Base-by-base conservation (phyloP, 2,797 vertebrate species). In the Enteromius mattozi region DNA sequence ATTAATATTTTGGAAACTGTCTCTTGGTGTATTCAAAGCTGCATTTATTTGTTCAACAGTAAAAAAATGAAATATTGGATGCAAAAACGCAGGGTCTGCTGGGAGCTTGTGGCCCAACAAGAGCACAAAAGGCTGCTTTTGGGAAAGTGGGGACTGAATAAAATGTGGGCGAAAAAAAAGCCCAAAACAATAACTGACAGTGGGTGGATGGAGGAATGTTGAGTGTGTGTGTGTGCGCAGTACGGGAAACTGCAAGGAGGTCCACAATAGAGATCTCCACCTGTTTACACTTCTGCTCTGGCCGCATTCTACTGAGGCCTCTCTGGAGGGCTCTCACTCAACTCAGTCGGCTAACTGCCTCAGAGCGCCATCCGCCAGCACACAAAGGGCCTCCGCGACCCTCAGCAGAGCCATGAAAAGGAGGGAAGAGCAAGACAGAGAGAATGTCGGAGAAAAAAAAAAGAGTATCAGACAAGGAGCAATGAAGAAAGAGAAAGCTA, bases 281-380 rank as follows among this genome's bases (percentile, higher is more conserved):
- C 96, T 97, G 97, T 98, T 98, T 97, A 96, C 95, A 95, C 95
- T 95, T 94, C 95, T 94, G 93, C 94, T 88, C 92, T 94, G 95
- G 92, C 89, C 90, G 94, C 94, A 94, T 94, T 95, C 94, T 95
- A 91, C 92, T 91, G 93, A 92, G 95, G 92, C 92, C 93, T 93
- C 93, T 95, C 91, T 84, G 88, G 95, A 97, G 96, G 93, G 94
- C 93, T 93, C 96, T 97, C 92, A 91, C 92, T 89, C 89, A 88
- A 86, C 88, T 80, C 87, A 88, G 92, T 87, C 91, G 92, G 91
- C 96, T 97, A 93, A 93, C 93, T 91, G 90, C 95, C 94, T 95
- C 95, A 93, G 95, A 95, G 93, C 94, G 89, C 86, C 90, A 87
- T 91, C 90, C 86, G 80, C 86, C 16, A 87, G 87, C 88, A 87